Base-by-base conservation (phyloP, 2,797 vertebrate genomes). In the Sitta carolinensis region DNA sequence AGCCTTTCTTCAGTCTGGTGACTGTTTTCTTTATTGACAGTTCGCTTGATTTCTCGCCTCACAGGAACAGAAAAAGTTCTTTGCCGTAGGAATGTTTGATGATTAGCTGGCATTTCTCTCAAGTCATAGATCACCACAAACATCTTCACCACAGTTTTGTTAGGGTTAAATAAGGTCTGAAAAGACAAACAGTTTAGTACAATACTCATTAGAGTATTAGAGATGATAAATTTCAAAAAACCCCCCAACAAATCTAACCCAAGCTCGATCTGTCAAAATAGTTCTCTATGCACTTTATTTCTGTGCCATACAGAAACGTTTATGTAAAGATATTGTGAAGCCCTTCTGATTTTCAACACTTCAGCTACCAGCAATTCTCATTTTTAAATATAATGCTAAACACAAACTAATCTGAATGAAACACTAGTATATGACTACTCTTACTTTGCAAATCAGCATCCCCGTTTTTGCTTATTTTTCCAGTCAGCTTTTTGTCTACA, bases 111-210 rank as follows among this genome's bases (percentile, higher is more conserved):
- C 99, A 99, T 99, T 96, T 98, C 98, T 98, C 99, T 98, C 96
- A 99, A 98, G 97, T 99, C 98, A 86, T 99, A 99, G 97, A 99
- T 98, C 98, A 99, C 99, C 97, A 99, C 99, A 98, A 99, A 99
- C 99, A 99, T 99, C 98, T 99, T 99, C 97, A 99, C 99, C 98
- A 99, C 99, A 75, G 99, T 99, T 98, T 99, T 99, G 98, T 99
- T 99, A 95, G 99, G 99, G 97, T 99, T 99, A 97, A 99, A 99
- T 99, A 99, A 99, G 99, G 99, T 99, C 99, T 99, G 96, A 91
- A 95, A 96, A 83, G 86, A 87, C 43, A 85, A 79, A 83, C 5
- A 61, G 30, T 61, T 84, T 30, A 30, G 74, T 66, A 89, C 26
- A 47, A 57, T 30, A 58, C 12, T 34, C 42, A 54, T 50, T 26